These are phyloP conservation scores for Athalia circularis DNA, from an alignment of 2,888 invertebrate genomes.

Conservation along the genomic window DNA sequence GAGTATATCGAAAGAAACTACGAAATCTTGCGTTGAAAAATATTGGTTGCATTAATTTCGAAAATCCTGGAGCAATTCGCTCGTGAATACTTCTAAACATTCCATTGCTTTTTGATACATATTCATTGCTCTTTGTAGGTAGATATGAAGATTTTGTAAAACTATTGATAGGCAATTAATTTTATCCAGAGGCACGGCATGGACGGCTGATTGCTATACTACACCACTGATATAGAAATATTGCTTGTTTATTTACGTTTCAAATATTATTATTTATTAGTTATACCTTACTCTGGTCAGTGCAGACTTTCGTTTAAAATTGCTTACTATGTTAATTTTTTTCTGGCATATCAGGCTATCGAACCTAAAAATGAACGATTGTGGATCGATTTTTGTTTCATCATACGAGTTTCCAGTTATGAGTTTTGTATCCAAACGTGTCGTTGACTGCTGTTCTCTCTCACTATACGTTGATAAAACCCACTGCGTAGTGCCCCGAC, in stretches of 20 bases:
- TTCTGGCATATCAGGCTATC: not conserved
- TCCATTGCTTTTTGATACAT: conserved; percentile 28
- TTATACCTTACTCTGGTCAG: conserved; percentile 8
- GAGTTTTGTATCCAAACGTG: too few species aligned
- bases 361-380: not conserved
- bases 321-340: not conserved
- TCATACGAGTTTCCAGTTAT: too few species aligned
- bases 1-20: not conserved
- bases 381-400: too few species aligned
- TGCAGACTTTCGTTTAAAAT: not conserved
- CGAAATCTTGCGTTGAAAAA: not conserved
- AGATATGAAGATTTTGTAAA: conserved; percentile 1
- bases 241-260: conserved; percentile 18
- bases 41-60: conserved; percentile 29
- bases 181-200: conserved; percentile 58
- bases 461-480: too few species aligned
- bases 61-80: not conserved
- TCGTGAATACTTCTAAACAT: not conserved
- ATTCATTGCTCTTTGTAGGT: not conserved
- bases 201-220: conserved; percentile 57
- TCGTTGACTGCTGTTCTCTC: too few species aligned
- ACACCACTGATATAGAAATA: conserved; percentile 29
- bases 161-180: conserved; percentile 17
- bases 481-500: too few species aligned
- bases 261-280: conserved; percentile 10